These are phyloP conservation scores for Catocala nupta DNA, from an alignment of 2,888 invertebrate genomes.

Conservation along the genomic window DNA sequence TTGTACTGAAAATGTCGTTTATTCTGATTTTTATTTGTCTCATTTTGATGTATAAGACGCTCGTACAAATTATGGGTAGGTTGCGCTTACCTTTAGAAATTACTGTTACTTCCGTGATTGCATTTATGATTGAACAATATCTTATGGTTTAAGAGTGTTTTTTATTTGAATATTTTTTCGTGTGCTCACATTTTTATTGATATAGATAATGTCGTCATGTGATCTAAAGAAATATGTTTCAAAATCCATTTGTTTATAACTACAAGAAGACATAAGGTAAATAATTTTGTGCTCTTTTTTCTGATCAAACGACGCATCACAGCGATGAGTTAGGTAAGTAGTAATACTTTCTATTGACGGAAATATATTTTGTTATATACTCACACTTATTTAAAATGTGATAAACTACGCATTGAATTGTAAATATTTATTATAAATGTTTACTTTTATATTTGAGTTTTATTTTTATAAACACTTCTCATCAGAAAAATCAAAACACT, in stretches of 20 bases:
- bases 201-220: background rate
- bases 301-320: conserved; percentile 43
- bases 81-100: conserved; percentile 1
- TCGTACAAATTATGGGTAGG: background rate
- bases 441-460: conserved; percentile 69
- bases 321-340: conserved; percentile 64
- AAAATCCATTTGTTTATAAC: conserved; percentile 4
- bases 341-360: conserved; percentile 63
- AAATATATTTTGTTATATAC: conserved; percentile 79
- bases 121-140: conserved; percentile 16
- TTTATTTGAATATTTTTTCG: conserved; percentile 7
- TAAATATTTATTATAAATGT: conserved; percentile 85
- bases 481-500: no score
- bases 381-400: conserved; percentile 80
- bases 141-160: background rate
- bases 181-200: background rate
- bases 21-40: no score
- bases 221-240: background rate
- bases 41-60: background rate
- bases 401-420: conserved; percentile 77
- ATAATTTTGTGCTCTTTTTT: conserved; percentile 15
- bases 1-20: no score
- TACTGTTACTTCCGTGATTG: conserved; percentile 10
- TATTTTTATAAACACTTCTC: no score
- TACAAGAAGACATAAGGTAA: conserved; percentile 29